phyloP scores from a whole-genome alignment of 2,113 vertebrate species.

The Pheucticus melanocephalus region DNA sequence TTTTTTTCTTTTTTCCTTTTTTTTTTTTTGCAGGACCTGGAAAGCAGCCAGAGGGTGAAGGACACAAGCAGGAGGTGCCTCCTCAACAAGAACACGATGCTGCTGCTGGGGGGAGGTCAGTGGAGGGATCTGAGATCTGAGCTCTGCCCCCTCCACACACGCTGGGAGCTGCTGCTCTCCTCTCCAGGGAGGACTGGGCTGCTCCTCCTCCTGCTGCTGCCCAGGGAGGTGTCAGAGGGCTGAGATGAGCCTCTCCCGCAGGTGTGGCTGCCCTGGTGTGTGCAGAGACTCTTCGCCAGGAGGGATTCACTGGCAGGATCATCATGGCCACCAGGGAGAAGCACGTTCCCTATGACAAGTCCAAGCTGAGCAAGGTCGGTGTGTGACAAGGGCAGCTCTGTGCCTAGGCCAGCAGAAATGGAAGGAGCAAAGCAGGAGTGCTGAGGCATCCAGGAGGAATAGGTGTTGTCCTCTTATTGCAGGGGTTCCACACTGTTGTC shows the following conservation, averaged over 20 bases:
- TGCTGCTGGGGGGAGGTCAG: conserved; percentile 69
- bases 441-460: not conserved
- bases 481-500: too few species aligned
- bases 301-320: conserved; percentile 81
- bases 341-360: conserved; percentile 79
- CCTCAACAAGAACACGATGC: not conserved
- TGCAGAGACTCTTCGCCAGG: conserved; percentile 86
- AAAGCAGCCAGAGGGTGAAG: conserved; percentile 72
- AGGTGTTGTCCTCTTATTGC: too few species aligned
- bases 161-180: not conserved
- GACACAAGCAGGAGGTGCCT: conserved; percentile 62
- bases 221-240: not conserved
- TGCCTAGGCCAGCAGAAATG: too few species aligned
- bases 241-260: conserved; percentile 1
- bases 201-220: not conserved
- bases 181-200: not conserved
- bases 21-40: conserved; percentile 66
- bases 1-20: not conserved
- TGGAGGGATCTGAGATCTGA: not conserved
- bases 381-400: not conserved
- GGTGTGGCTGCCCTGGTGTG: conserved; percentile 85
- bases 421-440: not conserved
- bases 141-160: not conserved
- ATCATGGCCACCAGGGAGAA: conserved; percentile 81
- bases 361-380: conserved; percentile 86